Evolutionary conservation across 2,888 invertebrate species (phyloP).

Genomic region (Dioctria linearis): DNA sequence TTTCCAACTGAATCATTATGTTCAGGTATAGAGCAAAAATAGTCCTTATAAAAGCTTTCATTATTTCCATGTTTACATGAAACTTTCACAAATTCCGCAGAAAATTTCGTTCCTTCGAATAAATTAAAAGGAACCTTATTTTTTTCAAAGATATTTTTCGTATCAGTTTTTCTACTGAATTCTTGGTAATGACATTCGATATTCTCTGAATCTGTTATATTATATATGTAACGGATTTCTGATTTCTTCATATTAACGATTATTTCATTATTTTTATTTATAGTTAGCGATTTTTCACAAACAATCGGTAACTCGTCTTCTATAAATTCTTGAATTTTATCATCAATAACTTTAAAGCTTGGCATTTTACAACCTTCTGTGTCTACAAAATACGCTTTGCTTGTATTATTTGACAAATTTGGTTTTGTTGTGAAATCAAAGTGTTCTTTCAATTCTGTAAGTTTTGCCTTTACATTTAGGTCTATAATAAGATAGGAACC

Average conservation of each 20-base stretch:
- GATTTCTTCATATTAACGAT: slow-evolving; percentile 64
- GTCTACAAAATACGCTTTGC: slow-evolving; percentile 68
- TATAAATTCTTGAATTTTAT: slow-evolving; percentile 67
- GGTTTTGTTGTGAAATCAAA: slow-evolving; percentile 67
- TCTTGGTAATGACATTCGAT: slow-evolving; percentile 66
- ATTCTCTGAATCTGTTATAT: slow-evolving; percentile 63
- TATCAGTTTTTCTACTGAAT: slow-evolving; percentile 64
- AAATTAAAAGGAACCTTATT: slow-evolving; percentile 62
- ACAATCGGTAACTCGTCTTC: slow-evolving; percentile 63
- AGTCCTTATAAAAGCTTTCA: slow-evolving; percentile 77
- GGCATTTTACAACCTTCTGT: slow-evolving; percentile 70
- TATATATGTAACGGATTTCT: slow-evolving; percentile 64
- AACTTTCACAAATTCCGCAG: slow-evolving; percentile 80
- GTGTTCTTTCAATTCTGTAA: slow-evolving; percentile 64
- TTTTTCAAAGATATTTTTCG: slow-evolving; percentile 62
- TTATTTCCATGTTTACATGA: slow-evolving; percentile 73
- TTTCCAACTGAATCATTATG: slow-evolving; percentile 37
- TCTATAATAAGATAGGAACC: slow-evolving; percentile 69
- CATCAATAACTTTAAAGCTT: slow-evolving; percentile 67
- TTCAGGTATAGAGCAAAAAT: slow-evolving; percentile 71
- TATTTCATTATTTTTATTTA: slow-evolving; percentile 63
- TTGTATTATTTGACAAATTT: slow-evolving; percentile 61
- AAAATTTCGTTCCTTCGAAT: slow-evolving; percentile 61
- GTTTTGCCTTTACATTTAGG: slow-evolving; percentile 67
- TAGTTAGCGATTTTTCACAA: slow-evolving; percentile 64